phyloP scores from a whole-genome alignment of 1,140 invertebrate species.

The Sarcophaga peregrina region DNA sequence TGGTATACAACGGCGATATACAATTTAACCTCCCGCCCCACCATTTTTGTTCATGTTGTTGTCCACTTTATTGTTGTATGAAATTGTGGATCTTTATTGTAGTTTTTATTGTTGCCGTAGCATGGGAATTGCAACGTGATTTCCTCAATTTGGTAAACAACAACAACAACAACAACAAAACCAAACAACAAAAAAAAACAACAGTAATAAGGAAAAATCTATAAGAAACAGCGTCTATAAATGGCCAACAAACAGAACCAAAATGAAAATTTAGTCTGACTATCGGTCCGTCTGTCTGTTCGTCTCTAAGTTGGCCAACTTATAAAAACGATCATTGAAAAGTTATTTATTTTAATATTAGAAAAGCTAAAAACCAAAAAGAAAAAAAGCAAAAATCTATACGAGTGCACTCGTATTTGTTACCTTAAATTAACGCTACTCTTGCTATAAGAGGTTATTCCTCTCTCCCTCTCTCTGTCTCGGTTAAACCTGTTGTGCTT shows the following conservation, averaged over 20 bases:
- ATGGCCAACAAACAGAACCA: neutral
- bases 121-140: constrained; percentile 44
- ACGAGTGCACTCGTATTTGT: neutral
- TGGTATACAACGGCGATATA: neutral
- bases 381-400: neutral
- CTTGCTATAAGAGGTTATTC: neutral
- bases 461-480: no score
- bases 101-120: neutral
- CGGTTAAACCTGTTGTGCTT: constrained; percentile 18
- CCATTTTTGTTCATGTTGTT: neutral
- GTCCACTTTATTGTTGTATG: constrained; percentile 22
- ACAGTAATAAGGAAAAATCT: neutral
- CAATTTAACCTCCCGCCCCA: no score
- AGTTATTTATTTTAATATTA: neutral
- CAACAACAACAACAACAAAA: neutral
- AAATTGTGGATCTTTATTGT: neutral
- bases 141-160: constrained; percentile 44
- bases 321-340: neutral
- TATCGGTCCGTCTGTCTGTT: no score
- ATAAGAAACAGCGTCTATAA: neutral
- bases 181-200: neutral
- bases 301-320: neutral
- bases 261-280: neutral
- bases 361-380: no score
- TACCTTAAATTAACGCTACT: neutral